phyloP scores from a whole-genome alignment of 1,140 invertebrate species.

The Drosophila ambigua region DNA sequence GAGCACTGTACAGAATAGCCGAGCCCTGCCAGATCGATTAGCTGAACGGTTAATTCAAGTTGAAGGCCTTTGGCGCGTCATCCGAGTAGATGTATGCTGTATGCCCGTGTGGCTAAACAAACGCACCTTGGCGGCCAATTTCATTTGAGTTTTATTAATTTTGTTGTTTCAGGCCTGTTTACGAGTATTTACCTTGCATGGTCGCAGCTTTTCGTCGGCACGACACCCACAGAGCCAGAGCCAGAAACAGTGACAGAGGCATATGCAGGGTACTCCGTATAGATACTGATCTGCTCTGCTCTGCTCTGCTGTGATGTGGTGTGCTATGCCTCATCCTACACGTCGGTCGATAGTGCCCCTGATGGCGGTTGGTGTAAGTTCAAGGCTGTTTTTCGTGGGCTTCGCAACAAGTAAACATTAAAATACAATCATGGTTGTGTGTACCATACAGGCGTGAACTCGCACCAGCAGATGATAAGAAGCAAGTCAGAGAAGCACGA shows the following conservation, averaged over 20 bases:
- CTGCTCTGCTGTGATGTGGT: too few species aligned
- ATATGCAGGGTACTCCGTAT: too few species aligned
- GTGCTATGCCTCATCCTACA: slow-evolving; percentile 14
- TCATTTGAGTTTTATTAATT: slow-evolving; percentile 48
- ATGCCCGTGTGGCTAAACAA: slow-evolving; percentile 55
- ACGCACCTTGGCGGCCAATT: slow-evolving; percentile 73
- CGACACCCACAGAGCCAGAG: slow-evolving; percentile 13
- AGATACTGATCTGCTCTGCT: background rate
- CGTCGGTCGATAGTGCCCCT: slow-evolving; percentile 53
- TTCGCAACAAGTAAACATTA: slow-evolving; percentile 32
- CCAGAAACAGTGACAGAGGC: background rate
- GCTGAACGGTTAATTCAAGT: slow-evolving; percentile 66
- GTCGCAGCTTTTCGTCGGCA: slow-evolving; percentile 27
- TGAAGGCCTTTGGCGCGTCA: slow-evolving; percentile 56
- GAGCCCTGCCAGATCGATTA: slow-evolving; percentile 9
- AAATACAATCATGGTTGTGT: slow-evolving; percentile 3
- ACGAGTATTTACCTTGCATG: slow-evolving; percentile 58
- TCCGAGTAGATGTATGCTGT: background rate
- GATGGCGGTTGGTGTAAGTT: slow-evolving; percentile 63
- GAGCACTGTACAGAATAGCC: slow-evolving; percentile 1
- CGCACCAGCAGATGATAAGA: background rate
- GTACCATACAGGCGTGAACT: background rate
- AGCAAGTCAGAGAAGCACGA: slow-evolving; percentile 3
- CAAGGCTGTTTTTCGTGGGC: slow-evolving; percentile 55
- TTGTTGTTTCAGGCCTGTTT: slow-evolving; percentile 37